Evolutionary conservation across 2,888 invertebrate species (phyloP), one percentile per base, ranked within the genome.

Genomic region (Antheraea assamensis): DNA sequence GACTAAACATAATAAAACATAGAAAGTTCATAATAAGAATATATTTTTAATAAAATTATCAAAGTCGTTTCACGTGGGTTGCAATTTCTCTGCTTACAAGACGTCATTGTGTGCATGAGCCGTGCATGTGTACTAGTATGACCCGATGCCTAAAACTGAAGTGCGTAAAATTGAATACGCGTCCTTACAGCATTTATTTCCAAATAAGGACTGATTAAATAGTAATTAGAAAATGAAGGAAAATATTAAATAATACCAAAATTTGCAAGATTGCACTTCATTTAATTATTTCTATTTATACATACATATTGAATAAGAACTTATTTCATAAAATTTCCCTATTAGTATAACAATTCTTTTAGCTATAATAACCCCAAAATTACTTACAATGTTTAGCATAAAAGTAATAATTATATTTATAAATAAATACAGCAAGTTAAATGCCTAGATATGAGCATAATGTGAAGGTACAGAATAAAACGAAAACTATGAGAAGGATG

Each of bases 401-500:
- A 64, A 75, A 74, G 75, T 52, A 78, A 78, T 77, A 76, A 74
- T 74, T 78, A 75, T 76, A 74, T 76, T 77, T 72, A 80, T 79
- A 80, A 79, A 77, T 77, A 77, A 76, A 76, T 78, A 77, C 76
- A 75, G 71, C 76, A 82, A 77, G 79, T 88, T 94, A 97, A 89
- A 98, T 96, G 84, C 97, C 98, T 88, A 98, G 87, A 91, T 97
- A 98, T 80, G 98, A 98, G 94, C 98, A 98, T 80, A 98, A 86
- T 77, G 96, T 92, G 92, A 98, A 98, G 75, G 98, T 97, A 84
- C 96, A 95, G 89, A 97, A 97, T 75, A 98, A 95, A 79, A 97
- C 96, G 79, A 97, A 90, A 76, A 98, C 93, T 80, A 98, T 97
- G 72, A 98, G 94, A 77, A 97, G 81, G 75, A 97, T 95, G 82